phyloP scores from a whole-genome alignment of 2,888 invertebrate species.

The Oxycera nigricornis region DNA sequence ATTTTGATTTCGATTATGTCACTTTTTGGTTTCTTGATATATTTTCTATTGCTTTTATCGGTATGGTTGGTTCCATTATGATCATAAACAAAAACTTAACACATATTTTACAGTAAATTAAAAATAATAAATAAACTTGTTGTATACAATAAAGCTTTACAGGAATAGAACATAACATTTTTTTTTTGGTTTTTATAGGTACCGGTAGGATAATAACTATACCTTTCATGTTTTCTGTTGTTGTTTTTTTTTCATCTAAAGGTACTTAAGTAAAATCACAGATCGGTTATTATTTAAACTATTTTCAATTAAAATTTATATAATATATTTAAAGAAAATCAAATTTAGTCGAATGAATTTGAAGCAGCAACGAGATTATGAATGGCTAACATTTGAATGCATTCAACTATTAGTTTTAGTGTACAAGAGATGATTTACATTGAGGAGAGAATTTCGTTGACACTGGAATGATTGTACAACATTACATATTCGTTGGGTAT shows the following conservation, averaged over 20 bases:
- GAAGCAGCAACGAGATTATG: too few species aligned
- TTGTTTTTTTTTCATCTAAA: slow-evolving; percentile 48
- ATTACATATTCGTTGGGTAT: neutral
- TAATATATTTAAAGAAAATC: neutral
- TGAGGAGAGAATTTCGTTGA: slow-evolving; percentile 19
- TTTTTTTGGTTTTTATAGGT: slow-evolving; percentile 5
- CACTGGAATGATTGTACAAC: neutral
- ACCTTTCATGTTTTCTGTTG: neutral
- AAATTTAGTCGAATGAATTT: neutral
- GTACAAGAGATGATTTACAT: neutral
- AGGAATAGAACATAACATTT: neutral
- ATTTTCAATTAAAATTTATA: neutral
- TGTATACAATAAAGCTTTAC: neutral
- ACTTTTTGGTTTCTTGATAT: too few species aligned
- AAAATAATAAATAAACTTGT: neutral
- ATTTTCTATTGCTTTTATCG: neutral
- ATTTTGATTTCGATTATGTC: too few species aligned
- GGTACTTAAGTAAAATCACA: slow-evolving; percentile 53
- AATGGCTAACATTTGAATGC: too few species aligned
- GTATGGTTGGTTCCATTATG: neutral
- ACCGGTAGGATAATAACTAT: slow-evolving; percentile 12
- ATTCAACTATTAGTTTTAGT: neutral
- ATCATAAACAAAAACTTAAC: neutral
- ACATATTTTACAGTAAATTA: neutral
- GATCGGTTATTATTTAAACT: slow-evolving; percentile 46